A percentile compares a stretch with the other conserved stretches of the same genome.
Conservation (phyloP, 2,797 vertebrate genomes). For the Hephaestus fuliginosus region DNA sequence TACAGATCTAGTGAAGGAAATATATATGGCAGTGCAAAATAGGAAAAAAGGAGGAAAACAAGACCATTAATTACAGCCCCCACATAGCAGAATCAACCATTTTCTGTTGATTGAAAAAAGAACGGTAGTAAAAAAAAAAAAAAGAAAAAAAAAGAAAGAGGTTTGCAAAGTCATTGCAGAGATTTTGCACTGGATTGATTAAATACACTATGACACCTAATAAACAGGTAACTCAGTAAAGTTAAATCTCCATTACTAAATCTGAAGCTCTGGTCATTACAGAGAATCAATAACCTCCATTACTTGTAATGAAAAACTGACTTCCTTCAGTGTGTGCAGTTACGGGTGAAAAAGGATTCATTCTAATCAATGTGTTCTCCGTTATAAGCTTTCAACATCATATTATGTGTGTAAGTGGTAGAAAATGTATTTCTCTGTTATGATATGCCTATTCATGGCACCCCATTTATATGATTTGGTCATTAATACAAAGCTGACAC, state of each 20-base stretch:
- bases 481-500: neutral
- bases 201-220: neutral
- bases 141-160: neutral
- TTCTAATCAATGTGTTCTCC: slow-evolving; percentile 3
- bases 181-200: neutral
- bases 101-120: neutral
- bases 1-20: neutral
- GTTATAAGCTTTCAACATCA: slow-evolving; percentile 1
- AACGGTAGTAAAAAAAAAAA: neutral
- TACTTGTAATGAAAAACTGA: slow-evolving; percentile 31
- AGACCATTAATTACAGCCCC: neutral
- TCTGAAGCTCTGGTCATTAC: neutral
- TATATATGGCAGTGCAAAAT: neutral
- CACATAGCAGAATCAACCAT: neutral
- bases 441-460: neutral
- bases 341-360: slow-evolving; percentile 33
- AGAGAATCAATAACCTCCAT: slow-evolving; percentile 26
- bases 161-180: neutral
- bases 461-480: neutral
- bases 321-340: slow-evolving; percentile 13
- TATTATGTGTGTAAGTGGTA: neutral
- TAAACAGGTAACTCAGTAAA: neutral
- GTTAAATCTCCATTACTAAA: slow-evolving; percentile 5
- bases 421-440: neutral
- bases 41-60: neutral